phyloP scores from a whole-genome alignment of 35 echinoderm and acorn worm species.

The Strongylocentrotus purpuratus region DNA sequence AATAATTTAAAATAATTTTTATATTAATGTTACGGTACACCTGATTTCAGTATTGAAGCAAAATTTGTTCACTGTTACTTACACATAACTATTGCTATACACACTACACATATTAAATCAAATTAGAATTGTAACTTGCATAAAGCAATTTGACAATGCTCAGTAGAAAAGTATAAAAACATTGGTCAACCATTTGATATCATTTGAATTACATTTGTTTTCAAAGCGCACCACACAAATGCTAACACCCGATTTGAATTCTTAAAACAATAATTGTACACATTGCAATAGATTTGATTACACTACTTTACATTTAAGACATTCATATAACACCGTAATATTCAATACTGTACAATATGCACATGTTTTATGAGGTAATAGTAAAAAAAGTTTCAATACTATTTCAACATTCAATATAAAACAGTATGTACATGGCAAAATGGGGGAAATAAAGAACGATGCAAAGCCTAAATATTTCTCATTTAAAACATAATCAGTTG shows the following conservation, averaged over 20 bases:
- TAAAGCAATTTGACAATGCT: background rate
- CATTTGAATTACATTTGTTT: background rate
- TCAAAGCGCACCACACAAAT: background rate
- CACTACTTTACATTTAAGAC: background rate
- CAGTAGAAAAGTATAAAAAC: background rate
- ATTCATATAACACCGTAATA: slow-evolving; percentile 2
- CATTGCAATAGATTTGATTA: background rate
- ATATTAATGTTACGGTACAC: background rate
- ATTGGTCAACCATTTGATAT: background rate
- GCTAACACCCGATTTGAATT: background rate
- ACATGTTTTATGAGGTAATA: slow-evolving; percentile 41
- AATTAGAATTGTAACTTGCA: background rate
- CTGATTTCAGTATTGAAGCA: background rate
- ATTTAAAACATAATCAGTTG: background rate
- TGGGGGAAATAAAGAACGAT: background rate
- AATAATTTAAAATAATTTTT: too few relatives aligned
- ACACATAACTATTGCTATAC: background rate
- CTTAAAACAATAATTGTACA: background rate
- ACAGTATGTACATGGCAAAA: background rate
- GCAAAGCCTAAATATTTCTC: background rate
- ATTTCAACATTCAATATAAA: slow-evolving; percentile 25
- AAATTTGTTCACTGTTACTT: background rate
- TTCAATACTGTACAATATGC: slow-evolving; percentile 44
- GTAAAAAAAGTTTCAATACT: slow-evolving; percentile 38
- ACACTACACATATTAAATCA: background rate